These are phyloP conservation scores for Chrysaora quinquecirrha DNA, from an alignment of 30 jellyfish, hydroid and myxozoan genomes.

Conservation along the genomic window DNA sequence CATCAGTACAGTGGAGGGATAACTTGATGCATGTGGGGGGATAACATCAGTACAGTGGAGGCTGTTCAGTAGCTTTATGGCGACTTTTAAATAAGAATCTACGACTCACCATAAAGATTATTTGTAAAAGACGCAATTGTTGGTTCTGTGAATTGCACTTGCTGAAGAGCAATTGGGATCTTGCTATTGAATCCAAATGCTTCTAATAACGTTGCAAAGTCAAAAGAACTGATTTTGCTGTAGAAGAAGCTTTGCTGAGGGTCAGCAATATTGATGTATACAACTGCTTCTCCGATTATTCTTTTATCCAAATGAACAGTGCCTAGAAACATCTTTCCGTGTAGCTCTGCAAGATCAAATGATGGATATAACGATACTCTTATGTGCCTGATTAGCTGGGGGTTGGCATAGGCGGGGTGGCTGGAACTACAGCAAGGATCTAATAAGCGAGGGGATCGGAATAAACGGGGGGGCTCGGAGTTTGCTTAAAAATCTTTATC, in stretches of 20 bases:
- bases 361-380: no score
- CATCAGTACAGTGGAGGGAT: no score
- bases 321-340: constrained; percentile 32
- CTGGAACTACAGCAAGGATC: no score
- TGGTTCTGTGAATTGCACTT: constrained; percentile 27
- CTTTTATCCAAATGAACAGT: constrained; percentile 26
- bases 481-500: no score
- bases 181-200: constrained; percentile 39
- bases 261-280: constrained; percentile 9
- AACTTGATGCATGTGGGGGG: no score
- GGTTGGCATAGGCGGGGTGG: no score
- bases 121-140: constrained; percentile 37
- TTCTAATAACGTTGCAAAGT: constrained; percentile 21
- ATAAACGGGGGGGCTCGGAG: no score
- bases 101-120: constrained; percentile 47
- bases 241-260: constrained; percentile 48
- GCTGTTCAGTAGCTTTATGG: no score
- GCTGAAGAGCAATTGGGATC: constrained; percentile 33
- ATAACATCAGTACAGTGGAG: no score
- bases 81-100: no score
- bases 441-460: no score
- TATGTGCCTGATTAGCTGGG: no score
- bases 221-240: constrained; percentile 29
- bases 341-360: constrained; percentile 37
- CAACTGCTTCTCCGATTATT: constrained; percentile 3